A percentile compares a stretch with the other conserved stretches of the same genome.
These are phyloP conservation scores for Fregetta grallaria DNA, from an alignment of 2,113 vertebrate genomes.

Conservation along the genomic window DNA sequence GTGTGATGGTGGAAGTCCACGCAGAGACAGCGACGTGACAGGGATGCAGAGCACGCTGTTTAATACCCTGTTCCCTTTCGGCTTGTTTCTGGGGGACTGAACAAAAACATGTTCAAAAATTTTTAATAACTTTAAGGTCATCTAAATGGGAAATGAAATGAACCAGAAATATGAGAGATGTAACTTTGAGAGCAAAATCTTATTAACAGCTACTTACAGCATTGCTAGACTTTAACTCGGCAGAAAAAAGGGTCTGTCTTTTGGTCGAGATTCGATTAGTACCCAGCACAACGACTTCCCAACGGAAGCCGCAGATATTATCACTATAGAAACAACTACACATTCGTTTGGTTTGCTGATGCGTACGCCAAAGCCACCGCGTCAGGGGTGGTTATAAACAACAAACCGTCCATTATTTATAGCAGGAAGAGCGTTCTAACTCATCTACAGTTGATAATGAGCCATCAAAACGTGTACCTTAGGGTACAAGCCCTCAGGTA, in stretches of 20 bases:
- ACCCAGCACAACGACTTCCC: fast-evolving
- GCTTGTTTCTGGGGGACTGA: not conserved
- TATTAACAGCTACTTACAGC: not conserved
- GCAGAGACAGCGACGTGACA: not conserved
- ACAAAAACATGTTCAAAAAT: not conserved
- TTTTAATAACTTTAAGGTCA: not conserved
- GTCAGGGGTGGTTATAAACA: not conserved
- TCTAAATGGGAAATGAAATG: not conserved
- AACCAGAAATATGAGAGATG: not conserved
- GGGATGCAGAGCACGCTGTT: not conserved
- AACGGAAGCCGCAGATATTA: not conserved
- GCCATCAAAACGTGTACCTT: fast-evolving
- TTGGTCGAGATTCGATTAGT: fast-evolving
- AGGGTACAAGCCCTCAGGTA: fast-evolving
- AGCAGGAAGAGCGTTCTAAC: not conserved
- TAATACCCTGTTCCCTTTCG: fast-evolving
- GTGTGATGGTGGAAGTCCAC: not conserved
- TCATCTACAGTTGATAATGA: fast-evolving
- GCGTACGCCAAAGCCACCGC: no score
- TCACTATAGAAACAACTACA: not conserved
- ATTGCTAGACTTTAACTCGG: not conserved
- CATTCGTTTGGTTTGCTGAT: fast-evolving
- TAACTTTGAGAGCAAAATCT: not conserved
- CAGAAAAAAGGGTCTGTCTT: not conserved
- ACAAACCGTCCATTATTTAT: not conserved